Conservation (phyloP, 2,797 vertebrate genomes). For the Epinephelus malabaricus region DNA sequence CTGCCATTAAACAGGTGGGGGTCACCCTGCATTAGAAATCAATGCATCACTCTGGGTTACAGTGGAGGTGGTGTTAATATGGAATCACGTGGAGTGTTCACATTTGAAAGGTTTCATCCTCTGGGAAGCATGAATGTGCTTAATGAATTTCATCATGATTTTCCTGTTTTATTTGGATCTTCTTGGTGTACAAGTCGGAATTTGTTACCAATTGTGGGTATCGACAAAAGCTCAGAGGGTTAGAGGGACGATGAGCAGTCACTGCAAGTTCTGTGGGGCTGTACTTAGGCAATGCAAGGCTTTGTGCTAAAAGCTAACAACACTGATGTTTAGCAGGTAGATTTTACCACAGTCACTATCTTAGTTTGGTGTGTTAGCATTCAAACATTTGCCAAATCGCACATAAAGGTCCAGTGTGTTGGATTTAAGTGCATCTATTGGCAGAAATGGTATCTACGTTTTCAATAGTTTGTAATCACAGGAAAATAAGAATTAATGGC, state of each 20-base stretch:
- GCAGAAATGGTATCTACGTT: too few species aligned
- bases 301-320: neutral
- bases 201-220: neutral
- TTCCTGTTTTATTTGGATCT: neutral
- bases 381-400: too few species aligned
- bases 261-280: too few species aligned
- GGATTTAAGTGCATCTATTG: too few species aligned
- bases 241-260: too few species aligned
- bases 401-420: too few species aligned
- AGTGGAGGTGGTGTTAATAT: neutral
- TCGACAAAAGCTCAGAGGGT: too few species aligned
- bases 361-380: neutral
- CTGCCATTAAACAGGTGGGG: constrained; percentile 15
- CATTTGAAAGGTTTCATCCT: constrained; percentile 1
- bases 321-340: neutral
- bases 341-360: neutral
- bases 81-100: constrained; percentile 15
- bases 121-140: neutral
- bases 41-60: constrained; percentile 31
- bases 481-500: too few species aligned
- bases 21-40: constrained; percentile 10
- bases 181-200: neutral
- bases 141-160: neutral
- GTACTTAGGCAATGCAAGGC: neutral
- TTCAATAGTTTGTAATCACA: too few species aligned